These are phyloP conservation scores for Condylura cristata DNA, from an alignment of 2,113 vertebrate species.

Conservation along the genomic window DNA sequence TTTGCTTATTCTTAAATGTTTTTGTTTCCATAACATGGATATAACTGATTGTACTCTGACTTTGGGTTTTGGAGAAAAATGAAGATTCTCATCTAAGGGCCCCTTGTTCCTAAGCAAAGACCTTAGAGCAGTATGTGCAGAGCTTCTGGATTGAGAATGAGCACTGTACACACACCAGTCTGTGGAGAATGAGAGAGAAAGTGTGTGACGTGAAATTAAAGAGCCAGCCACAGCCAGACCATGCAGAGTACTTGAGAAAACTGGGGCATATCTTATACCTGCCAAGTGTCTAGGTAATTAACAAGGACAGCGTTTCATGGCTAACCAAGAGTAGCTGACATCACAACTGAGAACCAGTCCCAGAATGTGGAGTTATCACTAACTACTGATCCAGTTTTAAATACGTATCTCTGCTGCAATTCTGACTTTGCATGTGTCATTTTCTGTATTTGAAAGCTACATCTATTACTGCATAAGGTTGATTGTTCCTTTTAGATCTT, in stretches of 20 bases:
- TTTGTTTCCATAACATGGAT: not conserved
- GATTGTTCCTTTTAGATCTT: not conserved
- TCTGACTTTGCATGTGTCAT: not conserved
- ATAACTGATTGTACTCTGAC: not conserved
- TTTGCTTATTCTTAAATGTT: not conserved
- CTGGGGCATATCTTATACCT: not conserved
- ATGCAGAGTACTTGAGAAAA: not conserved
- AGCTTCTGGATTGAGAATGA: not conserved
- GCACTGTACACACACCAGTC: not conserved
- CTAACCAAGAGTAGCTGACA: not conserved
- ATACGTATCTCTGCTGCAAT: not conserved
- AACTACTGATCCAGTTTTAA: not conserved
- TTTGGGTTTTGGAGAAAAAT: not conserved
- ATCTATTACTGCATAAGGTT: not conserved
- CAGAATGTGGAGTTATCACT: not conserved
- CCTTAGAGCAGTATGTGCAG: not conserved
- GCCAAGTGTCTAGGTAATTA: not conserved
- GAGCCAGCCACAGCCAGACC: not conserved
- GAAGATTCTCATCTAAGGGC: not conserved
- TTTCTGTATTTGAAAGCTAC: not conserved
- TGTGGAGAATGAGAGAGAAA: not conserved
- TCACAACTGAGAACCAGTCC: not conserved
- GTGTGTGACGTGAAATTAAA: accelerated
- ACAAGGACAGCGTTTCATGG: not conserved
- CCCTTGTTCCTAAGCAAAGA: not conserved